Evolutionary conservation across 2,797 vertebrate genomes (phyloP).

Genomic region (Falco cherrug): DNA sequence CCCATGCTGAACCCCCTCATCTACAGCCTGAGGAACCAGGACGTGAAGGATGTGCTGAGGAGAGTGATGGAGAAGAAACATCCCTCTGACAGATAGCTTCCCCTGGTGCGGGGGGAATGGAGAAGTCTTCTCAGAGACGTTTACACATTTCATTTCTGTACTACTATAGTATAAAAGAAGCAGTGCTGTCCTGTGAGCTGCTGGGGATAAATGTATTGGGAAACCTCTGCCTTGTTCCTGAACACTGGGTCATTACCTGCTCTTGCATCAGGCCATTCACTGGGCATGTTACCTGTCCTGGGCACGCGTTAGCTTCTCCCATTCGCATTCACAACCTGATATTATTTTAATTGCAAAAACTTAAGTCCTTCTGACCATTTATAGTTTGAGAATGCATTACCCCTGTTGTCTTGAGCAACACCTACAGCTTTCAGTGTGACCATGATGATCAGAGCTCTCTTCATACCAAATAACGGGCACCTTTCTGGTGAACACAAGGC

Average conservation of each 20-base stretch:
- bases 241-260: background rate
- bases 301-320: background rate
- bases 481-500: background rate
- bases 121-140: background rate
- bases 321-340: background rate
- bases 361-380: background rate
- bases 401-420: background rate
- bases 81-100: background rate
- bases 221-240: background rate
- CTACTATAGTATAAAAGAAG: background rate
- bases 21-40: background rate
- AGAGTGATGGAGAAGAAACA: background rate
- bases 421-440: background rate
- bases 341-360: background rate
- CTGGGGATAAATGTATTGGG: too few relatives aligned
- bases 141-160: background rate
- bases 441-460: background rate
- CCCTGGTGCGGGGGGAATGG: fast-evolving
- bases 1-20: background rate
- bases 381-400: background rate
- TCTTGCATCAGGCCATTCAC: background rate
- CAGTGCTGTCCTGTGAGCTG: background rate
- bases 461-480: background rate
- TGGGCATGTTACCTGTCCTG: background rate
- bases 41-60: constrained; percentile 15